phyloP scores from a whole-genome alignment of 2,797 vertebrate genomes.

The Jordanella pulchra region DNA sequence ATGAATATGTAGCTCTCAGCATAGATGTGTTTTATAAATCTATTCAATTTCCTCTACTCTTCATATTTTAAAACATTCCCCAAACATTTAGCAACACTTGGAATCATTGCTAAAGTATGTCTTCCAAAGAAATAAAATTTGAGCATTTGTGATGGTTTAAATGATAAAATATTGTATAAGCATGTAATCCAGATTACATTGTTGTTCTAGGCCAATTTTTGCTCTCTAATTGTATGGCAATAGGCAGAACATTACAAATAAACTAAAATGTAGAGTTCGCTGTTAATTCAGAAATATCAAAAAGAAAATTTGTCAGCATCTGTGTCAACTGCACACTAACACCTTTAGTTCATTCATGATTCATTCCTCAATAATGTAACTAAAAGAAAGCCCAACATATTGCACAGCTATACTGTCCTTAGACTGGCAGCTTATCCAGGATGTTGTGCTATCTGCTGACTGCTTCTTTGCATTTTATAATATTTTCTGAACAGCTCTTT shows the following conservation, averaged over 20 bases:
- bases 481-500: conserved; percentile 9
- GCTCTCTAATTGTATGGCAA: not conserved
- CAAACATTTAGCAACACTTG: too few species aligned
- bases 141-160: not conserved
- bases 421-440: conserved; percentile 10
- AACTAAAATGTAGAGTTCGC: conserved; percentile 46
- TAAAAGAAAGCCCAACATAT: not conserved
- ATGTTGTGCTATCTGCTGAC: not conserved
- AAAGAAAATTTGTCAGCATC: not conserved
- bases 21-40: not conserved
- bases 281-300: conserved; percentile 39
- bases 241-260: conserved; percentile 16
- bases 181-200: not conserved
- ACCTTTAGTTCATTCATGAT: not conserved
- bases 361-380: not conserved
- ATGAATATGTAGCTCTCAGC: not conserved
- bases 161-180: not conserved
- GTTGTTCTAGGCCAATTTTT: conserved; percentile 8
- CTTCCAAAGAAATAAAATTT: too few species aligned
- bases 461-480: conserved; percentile 62
- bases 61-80: too few species aligned
- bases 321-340: not conserved
- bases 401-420: not conserved
- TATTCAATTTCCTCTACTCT: too few species aligned
- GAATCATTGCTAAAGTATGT: too few species aligned